These are phyloP conservation scores for Drosophila monieri DNA, from an alignment of 2,888 invertebrate genomes.

Conservation along the genomic window DNA sequence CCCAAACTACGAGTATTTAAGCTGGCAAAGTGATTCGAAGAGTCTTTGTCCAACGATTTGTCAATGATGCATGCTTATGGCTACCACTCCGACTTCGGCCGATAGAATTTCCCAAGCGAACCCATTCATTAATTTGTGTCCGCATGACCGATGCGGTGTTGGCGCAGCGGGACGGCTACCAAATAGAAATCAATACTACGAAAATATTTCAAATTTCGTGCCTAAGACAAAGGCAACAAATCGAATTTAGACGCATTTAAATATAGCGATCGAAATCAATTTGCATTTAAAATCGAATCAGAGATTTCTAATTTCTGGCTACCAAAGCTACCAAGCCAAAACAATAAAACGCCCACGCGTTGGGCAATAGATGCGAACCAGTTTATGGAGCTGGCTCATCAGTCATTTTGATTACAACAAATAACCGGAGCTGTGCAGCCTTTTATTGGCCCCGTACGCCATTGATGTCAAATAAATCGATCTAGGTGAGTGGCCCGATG, in stretches of 20 bases:
- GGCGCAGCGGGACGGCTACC: slow-evolving; percentile 47
- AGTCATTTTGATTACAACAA: slow-evolving; percentile 68
- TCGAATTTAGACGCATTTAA: slow-evolving; percentile 75
- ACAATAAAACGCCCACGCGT: slow-evolving; percentile 58
- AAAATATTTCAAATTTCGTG: slow-evolving; percentile 35
- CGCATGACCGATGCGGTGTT: slow-evolving; percentile 19
- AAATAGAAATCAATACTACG: slow-evolving; percentile 63
- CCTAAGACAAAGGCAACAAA: slow-evolving; percentile 48
- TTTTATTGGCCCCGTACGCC: slow-evolving; percentile 32
- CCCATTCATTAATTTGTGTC: slow-evolving; percentile 56
- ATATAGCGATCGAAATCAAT: slow-evolving; percentile 60
- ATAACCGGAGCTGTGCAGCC: slow-evolving; percentile 41
- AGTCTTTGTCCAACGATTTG: slow-evolving; percentile 65
- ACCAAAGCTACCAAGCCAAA: slow-evolving; percentile 32
- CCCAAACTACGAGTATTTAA: slow-evolving; percentile 45
- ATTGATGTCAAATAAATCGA: slow-evolving; percentile 65
- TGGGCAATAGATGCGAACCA: slow-evolving; percentile 57
- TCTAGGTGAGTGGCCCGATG: slow-evolving; percentile 12
- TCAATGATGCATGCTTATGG: slow-evolving; percentile 64
- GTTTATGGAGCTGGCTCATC: slow-evolving; percentile 66
- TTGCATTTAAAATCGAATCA: slow-evolving; percentile 74
- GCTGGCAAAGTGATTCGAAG: slow-evolving; percentile 41
- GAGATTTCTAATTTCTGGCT: slow-evolving; percentile 45
- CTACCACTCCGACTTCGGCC: neutral
- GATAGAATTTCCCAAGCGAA: slow-evolving; percentile 47